Percentiles rank a stretch among this genome's conserved stretches.
Conservation (phyloP, 2,113 vertebrate genomes). For the Onychorhynchus coronatus region DNA sequence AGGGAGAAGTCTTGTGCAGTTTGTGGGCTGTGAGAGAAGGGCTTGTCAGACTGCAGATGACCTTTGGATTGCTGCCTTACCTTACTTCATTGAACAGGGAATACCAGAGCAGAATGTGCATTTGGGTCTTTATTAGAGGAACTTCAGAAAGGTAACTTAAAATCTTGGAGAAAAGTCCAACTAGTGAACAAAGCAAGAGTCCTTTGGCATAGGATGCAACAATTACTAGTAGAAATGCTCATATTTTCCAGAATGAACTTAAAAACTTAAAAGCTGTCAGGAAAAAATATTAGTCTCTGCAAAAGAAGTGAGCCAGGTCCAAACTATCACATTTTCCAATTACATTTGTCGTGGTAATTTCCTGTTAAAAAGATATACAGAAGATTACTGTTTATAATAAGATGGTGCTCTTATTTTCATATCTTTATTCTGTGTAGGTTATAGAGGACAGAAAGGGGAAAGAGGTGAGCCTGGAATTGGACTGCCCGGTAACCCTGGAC, state of each 20-base stretch:
- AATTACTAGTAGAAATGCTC: background rate
- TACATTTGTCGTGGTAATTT: background rate
- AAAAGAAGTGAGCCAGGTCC: background rate
- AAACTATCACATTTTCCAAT: too few relatives aligned
- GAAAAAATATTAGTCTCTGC: background rate
- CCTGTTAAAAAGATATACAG: background rate
- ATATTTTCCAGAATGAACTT: background rate
- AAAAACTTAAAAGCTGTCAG: background rate
- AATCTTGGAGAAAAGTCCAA: background rate
- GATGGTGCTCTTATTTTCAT: constrained; percentile 21
- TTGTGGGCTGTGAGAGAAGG: background rate
- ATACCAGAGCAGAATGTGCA: background rate
- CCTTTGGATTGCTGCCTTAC: background rate
- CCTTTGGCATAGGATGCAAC: background rate
- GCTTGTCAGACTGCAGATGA: background rate
- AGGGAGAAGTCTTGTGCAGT: background rate
- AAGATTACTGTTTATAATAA: background rate
- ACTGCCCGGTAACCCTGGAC: constrained; percentile 85
- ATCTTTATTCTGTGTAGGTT: constrained; percentile 80
- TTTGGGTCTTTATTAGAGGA: background rate
- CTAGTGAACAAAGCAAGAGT: background rate
- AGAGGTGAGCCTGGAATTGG: constrained; percentile 93
- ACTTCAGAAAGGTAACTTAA: background rate
- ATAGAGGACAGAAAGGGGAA: constrained; percentile 97
- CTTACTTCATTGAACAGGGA: background rate